Base-by-base conservation (phyloP, 2,888 invertebrate species). In the Dioctria linearis region DNA sequence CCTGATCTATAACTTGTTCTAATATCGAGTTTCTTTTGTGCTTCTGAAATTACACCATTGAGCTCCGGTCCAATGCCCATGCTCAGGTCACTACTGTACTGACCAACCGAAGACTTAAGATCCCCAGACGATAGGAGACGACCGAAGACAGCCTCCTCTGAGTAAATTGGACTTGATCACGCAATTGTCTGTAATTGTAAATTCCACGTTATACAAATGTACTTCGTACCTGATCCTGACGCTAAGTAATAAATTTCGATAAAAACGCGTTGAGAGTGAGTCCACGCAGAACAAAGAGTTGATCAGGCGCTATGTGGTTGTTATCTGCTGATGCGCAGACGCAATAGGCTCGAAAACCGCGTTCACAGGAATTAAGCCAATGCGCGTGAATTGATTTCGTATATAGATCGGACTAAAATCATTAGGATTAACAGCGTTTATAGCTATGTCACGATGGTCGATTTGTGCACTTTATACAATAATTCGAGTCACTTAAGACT, bases 221-320 rank as follows among this genome's bases (percentile, higher is more conserved):
- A 76, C 76, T 63, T 76, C 76, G 57, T 76, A 76, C 76, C 76
- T 76, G 63, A n/a, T 76, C 63, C 76, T 76, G 76, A 76, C 76
- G 63, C 46, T 61, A 46, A 63, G 76, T 49, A 63, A 76, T 76
- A 63, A 76, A 76, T 76, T 76, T 76, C 37, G 49, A 49, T 76
- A 63, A 76, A 76, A 76, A 76, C 51, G 76, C 76, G 39, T 46
- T 37, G 63, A 76, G 63, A 76, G 63, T 37, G 49, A 6, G 25
- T 63, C 57, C 37, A 25, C n/a, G n/a, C 4, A 76, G 63, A 63
- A 76, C 76, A 76, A 76, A 76, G 61, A 75, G 49, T 13, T 63
- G 51, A 25, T 42, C 43, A 51, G 69, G 73, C 51, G 73, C 73
- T 73, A 73, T 57, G 54, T 42, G 54, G 46, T 42, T 42, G 59